These are phyloP conservation scores for Barnardius zonarius DNA, from an alignment of 2,113 vertebrate genomes.

Conservation along the genomic window DNA sequence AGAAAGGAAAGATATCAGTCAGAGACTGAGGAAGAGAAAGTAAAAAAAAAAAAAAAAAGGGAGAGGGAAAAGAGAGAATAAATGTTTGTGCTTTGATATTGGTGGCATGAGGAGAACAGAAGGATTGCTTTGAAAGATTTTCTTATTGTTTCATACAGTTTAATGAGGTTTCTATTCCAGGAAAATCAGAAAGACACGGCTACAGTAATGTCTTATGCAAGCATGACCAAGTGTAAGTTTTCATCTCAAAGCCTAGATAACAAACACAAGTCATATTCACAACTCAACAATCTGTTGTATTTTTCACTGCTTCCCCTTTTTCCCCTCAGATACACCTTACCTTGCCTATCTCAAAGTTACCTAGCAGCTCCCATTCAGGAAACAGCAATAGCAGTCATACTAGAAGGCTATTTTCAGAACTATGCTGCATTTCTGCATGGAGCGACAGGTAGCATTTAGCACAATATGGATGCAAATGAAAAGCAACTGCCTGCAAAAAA, in stretches of 20 bases:
- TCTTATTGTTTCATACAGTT: not conserved
- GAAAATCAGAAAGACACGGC: not conserved
- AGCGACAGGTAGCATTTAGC: not conserved
- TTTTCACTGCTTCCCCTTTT: not conserved
- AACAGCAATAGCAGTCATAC: not conserved
- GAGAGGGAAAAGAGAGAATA: not conserved
- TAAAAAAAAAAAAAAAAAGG: not conserved
- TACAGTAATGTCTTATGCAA: not conserved
- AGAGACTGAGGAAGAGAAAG: constrained; percentile 53
- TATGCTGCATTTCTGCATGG: not conserved
- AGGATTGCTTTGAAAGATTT: not conserved
- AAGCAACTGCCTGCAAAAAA: not conserved
- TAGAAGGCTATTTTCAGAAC: not conserved
- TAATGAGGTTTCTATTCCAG: not conserved
- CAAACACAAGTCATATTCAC: not conserved
- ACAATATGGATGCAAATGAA: not conserved
- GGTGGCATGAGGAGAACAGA: constrained; percentile 15
- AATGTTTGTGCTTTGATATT: not conserved
- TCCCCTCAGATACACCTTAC: not conserved
- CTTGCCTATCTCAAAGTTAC: not conserved
- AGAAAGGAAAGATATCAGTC: constrained; percentile 20
- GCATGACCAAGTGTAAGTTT: not conserved
- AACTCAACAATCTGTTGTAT: not conserved
- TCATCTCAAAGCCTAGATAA: not conserved
- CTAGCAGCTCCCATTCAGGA: not conserved